A percentile compares a stretch with the other conserved stretches of the same genome.
Evolutionary conservation across 2,113 vertebrate species (phyloP).

Genomic region (Periophthalmodon schlosseri): DNA sequence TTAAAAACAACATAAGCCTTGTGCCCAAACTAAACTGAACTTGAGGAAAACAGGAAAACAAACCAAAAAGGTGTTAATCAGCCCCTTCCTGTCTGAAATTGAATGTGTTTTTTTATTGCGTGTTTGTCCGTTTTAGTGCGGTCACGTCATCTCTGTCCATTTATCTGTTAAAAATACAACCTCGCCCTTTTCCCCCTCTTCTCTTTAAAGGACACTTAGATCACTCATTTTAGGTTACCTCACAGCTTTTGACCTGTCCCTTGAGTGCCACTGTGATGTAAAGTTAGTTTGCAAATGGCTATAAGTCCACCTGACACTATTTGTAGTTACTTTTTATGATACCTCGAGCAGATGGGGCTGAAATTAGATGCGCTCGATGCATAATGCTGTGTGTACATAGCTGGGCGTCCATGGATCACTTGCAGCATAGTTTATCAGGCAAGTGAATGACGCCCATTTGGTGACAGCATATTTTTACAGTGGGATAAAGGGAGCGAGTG

Average conservation of each 20-base stretch:
- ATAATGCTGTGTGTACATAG: constrained; percentile 2
- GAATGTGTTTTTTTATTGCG: not conserved
- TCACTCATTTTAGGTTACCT: constrained; percentile 11
- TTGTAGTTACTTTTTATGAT: constrained; percentile 21
- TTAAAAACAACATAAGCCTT: not conserved
- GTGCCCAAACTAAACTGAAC: not conserved
- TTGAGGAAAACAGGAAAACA: not conserved
- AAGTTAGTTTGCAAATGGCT: constrained; percentile 6
- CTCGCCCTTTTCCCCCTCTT: not conserved
- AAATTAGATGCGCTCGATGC: constrained; percentile 26
- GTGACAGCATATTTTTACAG: constrained; percentile 13
- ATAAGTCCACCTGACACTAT: constrained; percentile 6
- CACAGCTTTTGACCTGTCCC: not conserved
- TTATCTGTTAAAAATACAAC: constrained; percentile 14
- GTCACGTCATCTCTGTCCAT: constrained; percentile 15
- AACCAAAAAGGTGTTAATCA: not conserved
- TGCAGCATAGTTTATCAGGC: constrained; percentile 13
- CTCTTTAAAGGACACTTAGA: constrained; percentile 21
- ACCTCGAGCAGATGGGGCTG: constrained; percentile 20
- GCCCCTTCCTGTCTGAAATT: not conserved
- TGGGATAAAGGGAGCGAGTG: constrained; percentile 13
- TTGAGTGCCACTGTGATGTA: constrained; percentile 1
- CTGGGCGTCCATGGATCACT: constrained; percentile 1
- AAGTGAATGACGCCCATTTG: constrained; percentile 5
- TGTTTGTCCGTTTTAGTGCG: not conserved